A percentile compares a stretch with the other conserved stretches of the same genome.
Conservation (phyloP, 2,888 invertebrate genomes). For the Cataglyphis albicans region DNA sequence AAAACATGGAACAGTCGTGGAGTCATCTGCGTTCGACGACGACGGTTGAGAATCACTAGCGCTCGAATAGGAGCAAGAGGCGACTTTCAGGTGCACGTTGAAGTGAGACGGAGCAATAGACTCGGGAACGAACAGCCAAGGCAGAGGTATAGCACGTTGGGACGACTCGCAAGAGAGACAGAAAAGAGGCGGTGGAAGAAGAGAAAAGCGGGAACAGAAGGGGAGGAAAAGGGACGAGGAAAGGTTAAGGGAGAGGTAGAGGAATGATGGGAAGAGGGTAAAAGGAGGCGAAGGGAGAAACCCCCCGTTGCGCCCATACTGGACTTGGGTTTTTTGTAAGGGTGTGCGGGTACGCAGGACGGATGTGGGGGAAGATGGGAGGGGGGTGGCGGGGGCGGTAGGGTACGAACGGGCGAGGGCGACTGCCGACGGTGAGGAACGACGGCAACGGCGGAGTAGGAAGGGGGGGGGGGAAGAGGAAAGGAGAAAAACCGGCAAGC, state of each 20-base stretch:
- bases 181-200: slow-evolving; percentile 58
- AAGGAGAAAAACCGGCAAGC: slow-evolving; percentile 69
- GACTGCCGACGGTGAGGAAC: slow-evolving; percentile 64
- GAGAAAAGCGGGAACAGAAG: slow-evolving; percentile 52
- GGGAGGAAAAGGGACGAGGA: slow-evolving; percentile 60
- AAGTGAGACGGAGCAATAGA: slow-evolving; percentile 44
- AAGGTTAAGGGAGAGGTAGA: slow-evolving; percentile 63
- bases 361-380: slow-evolving; percentile 42
- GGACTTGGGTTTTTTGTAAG: slow-evolving; percentile 83
- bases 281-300: slow-evolving; percentile 80
- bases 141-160: slow-evolving; percentile 75
- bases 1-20: slow-evolving; percentile 25
- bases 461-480: slow-evolving; percentile 40
- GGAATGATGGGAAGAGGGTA: slow-evolving; percentile 79
- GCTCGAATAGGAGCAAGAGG: slow-evolving; percentile 33
- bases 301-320: slow-evolving; percentile 83
- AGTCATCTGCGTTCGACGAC: slow-evolving; percentile 62
- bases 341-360: slow-evolving; percentile 67
- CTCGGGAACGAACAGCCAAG: slow-evolving; percentile 66
- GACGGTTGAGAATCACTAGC: slow-evolving; percentile 78
- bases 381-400: slow-evolving; percentile 33
- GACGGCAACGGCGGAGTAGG: slow-evolving; percentile 38
- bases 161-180: slow-evolving; percentile 69
- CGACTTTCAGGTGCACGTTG: slow-evolving; percentile 25
- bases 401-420: slow-evolving; percentile 56